Evolutionary conservation across 2,113 vertebrate species (phyloP).

Genomic region (Nycticorax nycticorax): DNA sequence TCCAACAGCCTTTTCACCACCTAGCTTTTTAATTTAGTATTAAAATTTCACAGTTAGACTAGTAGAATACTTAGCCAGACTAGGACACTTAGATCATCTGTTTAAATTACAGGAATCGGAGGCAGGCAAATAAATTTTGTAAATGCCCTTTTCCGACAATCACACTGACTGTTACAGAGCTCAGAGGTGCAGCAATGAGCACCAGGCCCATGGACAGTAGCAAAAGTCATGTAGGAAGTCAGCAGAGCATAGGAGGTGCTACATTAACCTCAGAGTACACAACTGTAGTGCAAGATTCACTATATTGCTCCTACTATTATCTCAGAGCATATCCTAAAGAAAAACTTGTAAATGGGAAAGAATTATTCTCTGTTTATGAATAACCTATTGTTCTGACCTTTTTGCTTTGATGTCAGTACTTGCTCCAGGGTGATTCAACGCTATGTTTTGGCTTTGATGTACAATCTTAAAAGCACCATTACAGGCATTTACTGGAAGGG

Average conservation of each 20-base stretch:
- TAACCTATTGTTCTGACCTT: constrained; percentile 40
- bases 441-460: constrained; percentile 49
- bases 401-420: constrained; percentile 42
- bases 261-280: background rate
- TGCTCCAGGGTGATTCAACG: constrained; percentile 36
- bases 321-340: background rate
- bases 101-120: background rate
- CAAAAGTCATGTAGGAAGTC: background rate
- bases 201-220: background rate
- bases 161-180: background rate
- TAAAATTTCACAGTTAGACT: background rate
- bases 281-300: background rate
- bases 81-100: background rate
- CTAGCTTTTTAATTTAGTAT: background rate
- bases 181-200: background rate
- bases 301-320: background rate
- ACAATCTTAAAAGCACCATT: constrained; percentile 44
- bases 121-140: background rate
- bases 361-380: constrained; percentile 37
- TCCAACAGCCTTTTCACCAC: background rate
- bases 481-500: constrained; percentile 46
- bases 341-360: background rate
- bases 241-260: background rate
- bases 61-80: background rate
- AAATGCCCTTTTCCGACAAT: background rate